A percentile compares a stretch with the other conserved stretches of the same genome.
These are phyloP conservation scores for Psilopsiagon aurifrons DNA, from an alignment of 2,113 vertebrate genomes.

Conservation along the genomic window DNA sequence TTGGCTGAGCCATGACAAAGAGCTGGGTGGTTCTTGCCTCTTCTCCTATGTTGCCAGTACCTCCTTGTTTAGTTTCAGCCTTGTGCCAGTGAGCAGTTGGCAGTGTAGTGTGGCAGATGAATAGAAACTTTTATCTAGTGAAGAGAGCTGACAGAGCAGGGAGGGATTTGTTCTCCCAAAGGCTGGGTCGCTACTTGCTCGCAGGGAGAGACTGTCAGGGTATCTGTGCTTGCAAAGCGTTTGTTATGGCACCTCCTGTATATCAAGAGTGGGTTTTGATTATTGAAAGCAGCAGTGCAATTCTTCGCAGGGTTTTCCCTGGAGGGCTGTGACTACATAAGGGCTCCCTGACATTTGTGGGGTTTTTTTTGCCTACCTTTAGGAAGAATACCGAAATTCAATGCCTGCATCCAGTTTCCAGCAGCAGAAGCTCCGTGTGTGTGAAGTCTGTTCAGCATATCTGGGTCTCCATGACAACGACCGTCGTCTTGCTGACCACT, in stretches of 20 bases:
- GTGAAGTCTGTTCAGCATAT: conserved; percentile 97
- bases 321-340: not conserved
- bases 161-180: not conserved
- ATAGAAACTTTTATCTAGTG: not conserved
- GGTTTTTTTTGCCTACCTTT: not conserved
- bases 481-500: conserved; percentile 96
- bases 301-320: not conserved
- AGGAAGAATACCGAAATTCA: conserved; percentile 98
- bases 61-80: not conserved
- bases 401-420: conserved; percentile 99
- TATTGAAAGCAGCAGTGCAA: not conserved
- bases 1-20: not conserved
- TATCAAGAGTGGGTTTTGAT: not conserved
- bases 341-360: not conserved
- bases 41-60: not conserved
- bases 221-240: not conserved
- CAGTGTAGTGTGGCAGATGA: not conserved
- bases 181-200: not conserved
- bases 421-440: conserved; percentile 96
- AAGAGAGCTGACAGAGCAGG: rapidly evolving
- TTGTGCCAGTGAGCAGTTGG: not conserved
- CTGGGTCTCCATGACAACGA: conserved; percentile 98
- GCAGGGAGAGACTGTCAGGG: not conserved
- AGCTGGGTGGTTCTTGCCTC: not conserved
- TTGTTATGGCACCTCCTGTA: not conserved